Evolutionary conservation across 2,113 vertebrate species (phyloP), one percentile per base, ranked within the genome.

Genomic region (Protomyctophum bolini): DNA sequence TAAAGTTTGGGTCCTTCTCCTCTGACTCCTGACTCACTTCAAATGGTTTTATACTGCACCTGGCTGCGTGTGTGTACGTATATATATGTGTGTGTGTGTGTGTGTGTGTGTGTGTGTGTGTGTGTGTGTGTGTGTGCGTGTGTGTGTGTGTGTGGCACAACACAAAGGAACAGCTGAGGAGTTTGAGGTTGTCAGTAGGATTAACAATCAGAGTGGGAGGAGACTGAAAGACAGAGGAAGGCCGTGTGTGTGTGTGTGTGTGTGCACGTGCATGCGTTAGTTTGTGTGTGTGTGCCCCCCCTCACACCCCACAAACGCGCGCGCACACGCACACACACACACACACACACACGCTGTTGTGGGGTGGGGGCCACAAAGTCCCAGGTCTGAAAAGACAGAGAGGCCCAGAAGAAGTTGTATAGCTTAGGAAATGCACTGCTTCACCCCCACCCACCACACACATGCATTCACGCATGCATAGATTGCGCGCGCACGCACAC

Each of bases 141-240:
- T 7, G 28, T 59, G 58, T 10, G 28, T 33, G 65, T 45, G 66
- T 62, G 63, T 57, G 15, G 12, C 51, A 62, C 45, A 70, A 46
- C 72, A 81, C 75, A 84, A 84, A 76, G 61, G 56, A 80, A 75
- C 77, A 79, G 72, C 73, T 79, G 79, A 79, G 66, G 70, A 68
- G 74, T 70, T 75, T 71, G 46, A 66, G 68, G 66, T 59, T 64
- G 70, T 79, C 75, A 67, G 51, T 64, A 51, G 68, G 65, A 70
- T 69, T 61, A 72, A 63, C 80, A 67, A 73, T 63, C 72, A 56
- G 61, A 66, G 29, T 33, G 47, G 5, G 6, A 33, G n/a, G 61
- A 56, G 66, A 57, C 15, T 7, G 33, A 10, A 1, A 4, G 1
- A 55, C 21, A 50, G 56, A 7, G 2, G 46, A 72, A 8, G 6